A percentile compares a stretch with the other conserved stretches of the same genome.
Evolutionary conservation across 2,113 vertebrate species (phyloP).

Genomic region (Prunella fulvescens): DNA sequence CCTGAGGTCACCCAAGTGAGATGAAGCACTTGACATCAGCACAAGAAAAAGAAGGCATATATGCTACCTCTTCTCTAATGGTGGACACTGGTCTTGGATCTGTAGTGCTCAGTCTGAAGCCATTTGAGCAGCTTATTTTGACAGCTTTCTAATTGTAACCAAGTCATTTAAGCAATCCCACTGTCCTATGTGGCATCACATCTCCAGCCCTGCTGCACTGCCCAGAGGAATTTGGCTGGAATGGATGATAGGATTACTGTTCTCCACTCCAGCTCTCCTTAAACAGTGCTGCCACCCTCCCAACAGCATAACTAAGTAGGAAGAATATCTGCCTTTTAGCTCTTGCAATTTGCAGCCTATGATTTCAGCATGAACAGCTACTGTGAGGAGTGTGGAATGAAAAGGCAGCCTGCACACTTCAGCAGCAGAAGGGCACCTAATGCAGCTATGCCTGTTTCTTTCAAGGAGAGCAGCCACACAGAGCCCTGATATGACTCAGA

Average conservation of each 20-base stretch:
- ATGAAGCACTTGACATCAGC: not conserved
- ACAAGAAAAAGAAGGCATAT: not conserved
- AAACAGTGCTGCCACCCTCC: not conserved
- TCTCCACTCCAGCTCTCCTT: not conserved
- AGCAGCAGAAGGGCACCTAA: not conserved
- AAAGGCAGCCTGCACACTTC: not conserved
- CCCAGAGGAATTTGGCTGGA: not conserved
- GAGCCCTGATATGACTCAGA: not conserved
- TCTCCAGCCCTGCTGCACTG: not conserved
- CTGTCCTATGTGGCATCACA: not conserved
- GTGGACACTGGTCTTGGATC: not conserved
- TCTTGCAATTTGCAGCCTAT: not conserved
- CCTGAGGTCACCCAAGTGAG: not conserved
- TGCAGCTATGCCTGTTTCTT: not conserved
- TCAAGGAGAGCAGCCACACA: not conserved
- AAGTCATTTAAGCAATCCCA: not conserved
- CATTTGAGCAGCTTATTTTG: not conserved
- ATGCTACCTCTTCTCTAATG: not conserved
- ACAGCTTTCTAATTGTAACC: not conserved
- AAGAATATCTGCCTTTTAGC: not conserved
- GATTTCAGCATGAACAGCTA: not conserved
- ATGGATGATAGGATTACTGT: not conserved
- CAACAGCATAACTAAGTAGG: fast-evolving
- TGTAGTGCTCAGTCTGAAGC: not conserved
- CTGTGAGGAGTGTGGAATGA: not conserved